These are phyloP conservation scores for Coturnix japonica DNA, from an alignment of 2,113 vertebrate species.

Conservation along the genomic window DNA sequence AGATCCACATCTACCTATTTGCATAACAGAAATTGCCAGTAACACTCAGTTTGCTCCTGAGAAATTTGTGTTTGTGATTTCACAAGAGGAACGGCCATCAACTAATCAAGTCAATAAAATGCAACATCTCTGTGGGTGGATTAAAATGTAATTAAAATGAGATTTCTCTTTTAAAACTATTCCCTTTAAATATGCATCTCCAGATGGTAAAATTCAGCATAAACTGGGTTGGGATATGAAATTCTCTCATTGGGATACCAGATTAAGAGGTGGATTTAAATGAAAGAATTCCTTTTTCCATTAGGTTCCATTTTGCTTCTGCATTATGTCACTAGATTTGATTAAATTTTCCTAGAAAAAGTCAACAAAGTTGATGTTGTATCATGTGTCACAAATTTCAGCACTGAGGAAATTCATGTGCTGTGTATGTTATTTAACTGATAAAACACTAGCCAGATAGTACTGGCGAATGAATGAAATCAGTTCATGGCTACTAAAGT, in stretches of 20 bases:
- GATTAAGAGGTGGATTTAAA: background rate
- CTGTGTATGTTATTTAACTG: background rate
- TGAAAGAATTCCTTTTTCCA: background rate
- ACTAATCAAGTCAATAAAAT: conserved; percentile 13
- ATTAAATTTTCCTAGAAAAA: background rate
- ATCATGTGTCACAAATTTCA: background rate
- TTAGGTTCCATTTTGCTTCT: background rate
- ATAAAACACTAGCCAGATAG: background rate
- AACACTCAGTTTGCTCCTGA: background rate
- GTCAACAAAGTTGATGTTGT: background rate
- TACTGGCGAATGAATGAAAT: background rate
- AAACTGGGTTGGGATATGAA: background rate
- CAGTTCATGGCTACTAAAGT: background rate
- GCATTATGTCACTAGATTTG: background rate
- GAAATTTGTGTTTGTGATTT: background rate
- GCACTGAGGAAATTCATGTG: background rate
- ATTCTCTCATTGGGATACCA: background rate
- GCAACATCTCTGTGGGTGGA: background rate
- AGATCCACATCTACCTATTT: background rate
- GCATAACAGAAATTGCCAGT: background rate
- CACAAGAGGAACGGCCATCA: background rate
- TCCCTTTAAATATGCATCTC: background rate
- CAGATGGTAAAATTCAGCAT: background rate
- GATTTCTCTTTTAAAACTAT: background rate
- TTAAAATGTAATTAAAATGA: conserved; percentile 15